Evolutionary conservation across 2,888 invertebrate species (phyloP), one percentile per base, ranked within the genome.

Genomic region (Elysia crispata): DNA sequence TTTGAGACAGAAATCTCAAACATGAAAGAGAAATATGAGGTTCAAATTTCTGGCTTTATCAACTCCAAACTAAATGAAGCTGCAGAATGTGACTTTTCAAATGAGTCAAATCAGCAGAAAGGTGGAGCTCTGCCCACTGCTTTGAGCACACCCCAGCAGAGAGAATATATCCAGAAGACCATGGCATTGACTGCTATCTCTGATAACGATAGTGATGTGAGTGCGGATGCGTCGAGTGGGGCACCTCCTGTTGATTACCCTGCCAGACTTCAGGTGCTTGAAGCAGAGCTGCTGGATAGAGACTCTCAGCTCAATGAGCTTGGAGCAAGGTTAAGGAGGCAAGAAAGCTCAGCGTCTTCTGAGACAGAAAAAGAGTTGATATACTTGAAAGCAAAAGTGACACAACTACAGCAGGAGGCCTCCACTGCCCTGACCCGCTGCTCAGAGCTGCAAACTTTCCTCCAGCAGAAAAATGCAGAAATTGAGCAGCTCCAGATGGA

Each of bases 161-260:
- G 83, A 15, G 85, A 86, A 33, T 86, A 88, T 80, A 83, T 86
- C n/a, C 78, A 86, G 41, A 83, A 82, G 31, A 86, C 85, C 3
- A 85, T 84, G n/a, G 83, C 77, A n/a, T 54, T 86, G 28, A 86
- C 87, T 23, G 85, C 81, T 0, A 82, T 86, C n/a, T 86, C 85
- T 20, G 86, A 87, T 76, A 84, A 83, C 33, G 86, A 85, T 23
- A 74, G 75, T 33, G 80, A 78, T 49, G 5, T 41, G 5, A 57
- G 60, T 1, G 49, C 31, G 8, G 80, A 80, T 62, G 70, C 75
- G n/a, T 60, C 79, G 20, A 25, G 25, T 20, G 74, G 67, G 11
- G 41, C 25, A 13, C 31, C 28, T 31, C 25, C 31, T 15, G 11
- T 41, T 41, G 69, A 64, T 13, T 18, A 62, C 3, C 50, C 77